A percentile compares a stretch with the other conserved stretches of the same genome.
Conservation (phyloP, 2,113 vertebrate species). For the Psephotus haematonotus region DNA sequence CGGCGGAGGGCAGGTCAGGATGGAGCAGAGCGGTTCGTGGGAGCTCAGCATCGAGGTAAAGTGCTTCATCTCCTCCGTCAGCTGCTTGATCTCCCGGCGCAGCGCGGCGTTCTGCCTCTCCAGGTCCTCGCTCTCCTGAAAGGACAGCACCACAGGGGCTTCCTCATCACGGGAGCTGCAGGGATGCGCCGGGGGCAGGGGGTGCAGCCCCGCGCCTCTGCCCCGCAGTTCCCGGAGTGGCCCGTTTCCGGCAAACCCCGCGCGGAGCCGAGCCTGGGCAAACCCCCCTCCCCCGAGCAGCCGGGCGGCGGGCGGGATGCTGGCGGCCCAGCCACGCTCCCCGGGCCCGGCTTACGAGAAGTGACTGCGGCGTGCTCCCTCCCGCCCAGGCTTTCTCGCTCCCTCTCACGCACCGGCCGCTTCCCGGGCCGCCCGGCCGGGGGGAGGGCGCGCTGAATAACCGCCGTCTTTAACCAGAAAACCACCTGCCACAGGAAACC, state of each 20-base stretch:
- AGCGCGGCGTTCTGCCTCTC: conserved; percentile 93
- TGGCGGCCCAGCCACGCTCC: background rate
- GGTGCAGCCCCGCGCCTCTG: background rate
- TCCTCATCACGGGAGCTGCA: background rate
- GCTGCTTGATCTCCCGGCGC: conserved; percentile 91
- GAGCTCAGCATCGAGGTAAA: conserved; percentile 88
- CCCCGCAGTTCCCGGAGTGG: conserved; percentile 72
- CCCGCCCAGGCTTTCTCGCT: conserved; percentile 67
- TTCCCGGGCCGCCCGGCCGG: background rate
- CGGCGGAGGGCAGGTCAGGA: conserved; percentile 73
- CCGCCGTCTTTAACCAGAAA: conserved; percentile 71
- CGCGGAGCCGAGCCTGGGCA: conserved; percentile 63
- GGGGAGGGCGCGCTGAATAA: conserved; percentile 13
- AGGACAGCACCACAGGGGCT: background rate
- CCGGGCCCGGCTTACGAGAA: conserved; percentile 70
- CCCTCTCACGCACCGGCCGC: conserved; percentile 27
- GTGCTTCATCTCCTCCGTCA: conserved; percentile 92
- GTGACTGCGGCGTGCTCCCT: conserved; percentile 31
- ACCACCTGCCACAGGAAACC: conserved; percentile 84
- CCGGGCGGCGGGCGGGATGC: conserved; percentile 8
- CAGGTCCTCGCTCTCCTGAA: conserved; percentile 92
- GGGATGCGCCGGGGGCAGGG: background rate
- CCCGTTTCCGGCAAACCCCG: conserved; percentile 68
- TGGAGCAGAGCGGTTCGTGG: conserved; percentile 88
- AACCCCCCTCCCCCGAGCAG: conserved; percentile 56